Base-by-base conservation (phyloP, 2,888 invertebrate genomes). In the Pandemis cinnamomeana region DNA sequence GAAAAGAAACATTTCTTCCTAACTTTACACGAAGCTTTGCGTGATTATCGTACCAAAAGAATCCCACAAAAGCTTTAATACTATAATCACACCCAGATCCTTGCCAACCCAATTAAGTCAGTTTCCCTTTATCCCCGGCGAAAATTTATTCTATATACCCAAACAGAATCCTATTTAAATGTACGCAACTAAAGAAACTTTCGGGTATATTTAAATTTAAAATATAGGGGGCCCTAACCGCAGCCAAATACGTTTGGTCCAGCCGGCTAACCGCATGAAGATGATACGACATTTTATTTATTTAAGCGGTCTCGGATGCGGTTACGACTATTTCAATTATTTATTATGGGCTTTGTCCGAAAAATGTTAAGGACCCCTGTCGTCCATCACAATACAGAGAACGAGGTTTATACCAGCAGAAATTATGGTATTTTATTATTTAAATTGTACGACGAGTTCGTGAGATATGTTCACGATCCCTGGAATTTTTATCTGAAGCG, bases 161-260 rank as follows among this genome's bases (percentile, higher is more conserved):
- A 69, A 69, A 73, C 70, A 62, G 61, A 73, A 67, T 46, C 62
- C 71, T 27, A 70, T 64, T 69, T 66, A 74, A 74, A 74, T 70
- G 66, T 74, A 46, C 61, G 61, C 61, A 70, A 71, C 74, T 71
- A 67, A 66, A 66, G 66, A 61, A 74, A 74, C 60, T 74, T 74
- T 74, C 1, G 69, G 74, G 70, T n/a, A 55, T 15, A 74, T 74
- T 74, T 74, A 71, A 74, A 74, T 67, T 67, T 74, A 67, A 71
- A 74, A 71, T 74, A 67, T 67, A 60, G 67, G 41, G 58, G 58
- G 44, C 74, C 74, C 46, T 70, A 53, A 67, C 36, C 70, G 53
- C 67, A 55, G 74, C 70, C 61, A 67, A 73, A 66, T 70, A 67
- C 74, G 20, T 44, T 55, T 20, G 46, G 60, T 66, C 64, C 48